These are phyloP conservation scores for Diachasmimorpha longicaudata DNA, from an alignment of 1,140 invertebrate species.

Conservation along the genomic window DNA sequence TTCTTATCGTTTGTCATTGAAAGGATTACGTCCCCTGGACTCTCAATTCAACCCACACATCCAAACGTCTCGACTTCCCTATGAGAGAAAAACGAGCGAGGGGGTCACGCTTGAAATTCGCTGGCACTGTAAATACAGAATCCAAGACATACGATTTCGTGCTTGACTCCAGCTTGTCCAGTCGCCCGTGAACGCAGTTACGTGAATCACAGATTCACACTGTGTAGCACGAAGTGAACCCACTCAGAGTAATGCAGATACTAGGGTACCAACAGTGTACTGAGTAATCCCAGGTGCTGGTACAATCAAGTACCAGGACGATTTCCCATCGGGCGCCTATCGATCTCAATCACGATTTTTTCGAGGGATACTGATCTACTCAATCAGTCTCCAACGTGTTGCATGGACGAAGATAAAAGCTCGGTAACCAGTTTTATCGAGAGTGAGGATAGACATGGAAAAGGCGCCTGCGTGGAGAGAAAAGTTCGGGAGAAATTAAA, in stretches of 20 bases:
- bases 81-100: background rate
- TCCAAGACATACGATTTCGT: background rate
- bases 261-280: background rate
- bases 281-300: background rate
- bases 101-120: background rate
- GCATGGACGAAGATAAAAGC: too few species aligned
- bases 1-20: too few species aligned
- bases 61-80: background rate
- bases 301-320: background rate
- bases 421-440: too few species aligned
- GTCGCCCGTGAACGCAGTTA: background rate
- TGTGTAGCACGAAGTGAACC: background rate
- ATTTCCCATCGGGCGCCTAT: background rate
- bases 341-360: background rate
- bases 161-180: background rate
- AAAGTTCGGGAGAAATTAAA: too few species aligned
- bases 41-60: too few species aligned
- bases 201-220: conserved; percentile 1
- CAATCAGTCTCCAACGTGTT: too few species aligned
- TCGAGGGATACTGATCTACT: background rate
- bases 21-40: too few species aligned
- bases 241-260: background rate
- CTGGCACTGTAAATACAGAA: background rate
- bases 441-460: too few species aligned
- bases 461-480: too few species aligned